Conservation (phyloP, 2,888 invertebrate species). For the Ephialtes manifestator region DNA sequence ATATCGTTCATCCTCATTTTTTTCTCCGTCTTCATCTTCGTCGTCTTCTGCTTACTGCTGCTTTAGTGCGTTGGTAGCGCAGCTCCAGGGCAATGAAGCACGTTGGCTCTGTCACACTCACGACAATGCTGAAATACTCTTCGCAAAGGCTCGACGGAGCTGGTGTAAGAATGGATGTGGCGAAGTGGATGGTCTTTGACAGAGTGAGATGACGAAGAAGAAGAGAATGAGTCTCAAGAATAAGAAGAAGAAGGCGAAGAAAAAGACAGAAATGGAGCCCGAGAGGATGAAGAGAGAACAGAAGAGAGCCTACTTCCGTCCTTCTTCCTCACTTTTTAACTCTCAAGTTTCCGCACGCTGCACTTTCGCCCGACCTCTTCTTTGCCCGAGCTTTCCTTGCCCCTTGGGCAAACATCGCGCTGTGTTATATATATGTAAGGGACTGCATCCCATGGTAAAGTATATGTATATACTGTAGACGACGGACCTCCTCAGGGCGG, state of each 20-base stretch:
- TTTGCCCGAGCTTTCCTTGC: constrained; percentile 37
- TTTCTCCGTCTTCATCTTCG: neutral
- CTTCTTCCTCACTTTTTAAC: constrained; percentile 47
- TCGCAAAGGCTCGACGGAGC: constrained; percentile 47
- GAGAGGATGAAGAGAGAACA: constrained; percentile 34
- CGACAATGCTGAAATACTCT: constrained; percentile 60
- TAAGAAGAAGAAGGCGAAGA: constrained; percentile 14
- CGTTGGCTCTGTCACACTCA: constrained; percentile 41
- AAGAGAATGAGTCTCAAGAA: neutral
- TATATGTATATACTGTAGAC: neutral
- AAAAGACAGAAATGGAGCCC: constrained; percentile 5
- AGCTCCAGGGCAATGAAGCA: constrained; percentile 11
- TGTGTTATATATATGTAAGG: constrained; percentile 14
- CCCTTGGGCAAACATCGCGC: constrained; percentile 54
- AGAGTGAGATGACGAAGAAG: constrained; percentile 28
- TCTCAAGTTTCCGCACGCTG: constrained; percentile 61
- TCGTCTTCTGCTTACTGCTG: constrained; percentile 5
- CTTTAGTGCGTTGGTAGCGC: constrained; percentile 47
- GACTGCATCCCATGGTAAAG: neutral
- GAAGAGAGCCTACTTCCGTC: constrained; percentile 38
- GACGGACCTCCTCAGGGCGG: neutral
- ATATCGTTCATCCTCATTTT: constrained; percentile 48
- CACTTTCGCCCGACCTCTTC: constrained; percentile 48
- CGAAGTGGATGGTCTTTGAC: constrained; percentile 55
- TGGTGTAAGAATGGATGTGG: constrained; percentile 57